Evolutionary conservation across 1,140 invertebrate species (phyloP).

Genomic region (Caenorhabditis brenneri): DNA sequence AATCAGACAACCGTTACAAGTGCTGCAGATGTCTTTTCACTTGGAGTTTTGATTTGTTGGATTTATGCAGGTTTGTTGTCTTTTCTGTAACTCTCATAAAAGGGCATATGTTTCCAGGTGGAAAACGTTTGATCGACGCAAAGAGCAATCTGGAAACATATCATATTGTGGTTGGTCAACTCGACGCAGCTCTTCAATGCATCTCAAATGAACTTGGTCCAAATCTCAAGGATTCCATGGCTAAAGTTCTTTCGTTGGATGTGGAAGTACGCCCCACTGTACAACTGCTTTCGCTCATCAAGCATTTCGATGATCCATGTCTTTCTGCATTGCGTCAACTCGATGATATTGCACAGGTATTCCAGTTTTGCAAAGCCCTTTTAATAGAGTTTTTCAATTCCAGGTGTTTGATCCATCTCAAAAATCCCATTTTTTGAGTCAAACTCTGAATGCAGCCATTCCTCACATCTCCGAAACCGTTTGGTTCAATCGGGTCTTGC

Average conservation of each 20-base stretch:
- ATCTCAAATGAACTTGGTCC: conserved; percentile 63
- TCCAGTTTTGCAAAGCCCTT: not conserved
- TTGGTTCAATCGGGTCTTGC: conserved; percentile 66
- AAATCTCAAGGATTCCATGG: conserved; percentile 62
- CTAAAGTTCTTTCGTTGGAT: conserved; percentile 65
- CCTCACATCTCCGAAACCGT: conserved; percentile 65
- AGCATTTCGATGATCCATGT: conserved; percentile 69
- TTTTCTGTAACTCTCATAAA: not conserved
- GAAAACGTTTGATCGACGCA: conserved; percentile 72
- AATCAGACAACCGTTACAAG: conserved; percentile 63
- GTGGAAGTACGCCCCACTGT: conserved; percentile 63
- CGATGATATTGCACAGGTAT: conserved; percentile 65
- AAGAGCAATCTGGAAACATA: conserved; percentile 72
- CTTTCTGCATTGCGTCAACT: conserved; percentile 65
- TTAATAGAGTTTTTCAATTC: not conserved
- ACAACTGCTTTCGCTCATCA: conserved; percentile 66
- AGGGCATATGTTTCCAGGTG: conserved; percentile 57
- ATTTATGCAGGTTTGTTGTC: conserved; percentile 70
- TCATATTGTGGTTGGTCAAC: conserved; percentile 72
- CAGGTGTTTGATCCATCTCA: conserved; percentile 66
- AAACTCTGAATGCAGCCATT: conserved; percentile 61
- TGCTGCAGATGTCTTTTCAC: conserved; percentile 74
- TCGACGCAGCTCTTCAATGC: conserved; percentile 63
- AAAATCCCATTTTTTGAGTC: conserved; percentile 63
- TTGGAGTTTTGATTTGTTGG: conserved; percentile 73